Evolutionary conservation across 2,888 invertebrate species (phyloP).

Genomic region (Pachymerium ferrugineum): DNA sequence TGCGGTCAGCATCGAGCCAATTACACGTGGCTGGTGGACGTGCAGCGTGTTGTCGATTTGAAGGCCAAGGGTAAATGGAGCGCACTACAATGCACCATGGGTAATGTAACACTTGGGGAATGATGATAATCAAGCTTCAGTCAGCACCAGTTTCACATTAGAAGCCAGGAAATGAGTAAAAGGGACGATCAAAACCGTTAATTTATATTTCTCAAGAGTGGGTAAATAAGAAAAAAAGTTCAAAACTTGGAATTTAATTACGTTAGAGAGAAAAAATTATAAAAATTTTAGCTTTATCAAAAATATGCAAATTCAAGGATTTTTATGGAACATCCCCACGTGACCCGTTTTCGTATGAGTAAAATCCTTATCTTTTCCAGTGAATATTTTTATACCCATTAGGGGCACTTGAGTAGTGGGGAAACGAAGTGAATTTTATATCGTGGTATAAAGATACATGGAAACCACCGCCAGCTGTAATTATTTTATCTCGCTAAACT

Average conservation of each 20-base stretch:
- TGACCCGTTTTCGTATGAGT: slow-evolving; percentile 17
- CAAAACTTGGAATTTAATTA: neutral
- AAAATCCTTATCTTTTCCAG: slow-evolving; percentile 10
- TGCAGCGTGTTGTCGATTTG: slow-evolving; percentile 18
- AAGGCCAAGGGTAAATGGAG: slow-evolving; percentile 27
- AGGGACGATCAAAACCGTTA: neutral
- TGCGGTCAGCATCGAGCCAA: slow-evolving; percentile 16
- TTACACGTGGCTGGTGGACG: slow-evolving; percentile 17
- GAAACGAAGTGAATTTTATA: neutral
- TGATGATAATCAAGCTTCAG: slow-evolving; percentile 4
- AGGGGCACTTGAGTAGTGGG: slow-evolving; percentile 6
- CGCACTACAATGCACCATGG: slow-evolving; percentile 14
- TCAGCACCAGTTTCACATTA: slow-evolving; percentile 14
- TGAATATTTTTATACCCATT: slow-evolving; percentile 22
- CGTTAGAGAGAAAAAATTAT: too few relatives aligned
- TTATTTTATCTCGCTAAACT: neutral
- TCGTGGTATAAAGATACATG: neutral
- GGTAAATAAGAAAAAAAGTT: neutral
- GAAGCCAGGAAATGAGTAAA: slow-evolving; percentile 10
- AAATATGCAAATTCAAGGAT: neutral
- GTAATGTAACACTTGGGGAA: slow-evolving; percentile 24
- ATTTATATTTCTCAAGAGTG: neutral
- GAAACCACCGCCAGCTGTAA: neutral
- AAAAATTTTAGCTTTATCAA: neutral
- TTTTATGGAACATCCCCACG: slow-evolving; percentile 4